Percentiles rank a stretch among this genome's conserved stretches.
phyloP scores from a whole-genome alignment of 2,888 invertebrate genomes.

The Drosophila nigricruria region DNA sequence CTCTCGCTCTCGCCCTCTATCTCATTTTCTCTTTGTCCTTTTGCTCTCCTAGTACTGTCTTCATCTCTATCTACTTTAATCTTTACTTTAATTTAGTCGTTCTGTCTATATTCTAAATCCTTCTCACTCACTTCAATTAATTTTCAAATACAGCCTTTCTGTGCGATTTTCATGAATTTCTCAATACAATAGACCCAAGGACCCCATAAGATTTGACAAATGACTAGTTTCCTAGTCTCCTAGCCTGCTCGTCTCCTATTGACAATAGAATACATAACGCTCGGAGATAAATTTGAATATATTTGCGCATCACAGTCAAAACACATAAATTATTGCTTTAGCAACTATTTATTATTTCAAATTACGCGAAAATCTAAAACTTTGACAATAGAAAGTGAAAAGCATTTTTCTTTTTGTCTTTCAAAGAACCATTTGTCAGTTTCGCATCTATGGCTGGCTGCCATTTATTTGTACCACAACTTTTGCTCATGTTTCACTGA shows the following conservation, averaged over 20 bases:
- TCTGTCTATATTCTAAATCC: too few species aligned
- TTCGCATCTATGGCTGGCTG: slow-evolving; percentile 17
- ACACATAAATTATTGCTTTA: slow-evolving; percentile 2
- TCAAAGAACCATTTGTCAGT: slow-evolving; percentile 45
- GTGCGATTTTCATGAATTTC: too few species aligned
- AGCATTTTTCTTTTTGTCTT: slow-evolving; percentile 28
- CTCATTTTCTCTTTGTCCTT: too few species aligned
- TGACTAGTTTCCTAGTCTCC: too few species aligned
- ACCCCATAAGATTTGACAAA: too few species aligned
- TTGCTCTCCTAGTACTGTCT: too few species aligned
- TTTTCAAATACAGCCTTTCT: too few species aligned
- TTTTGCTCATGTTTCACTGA: slow-evolving; percentile 23
- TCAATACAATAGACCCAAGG: too few species aligned
- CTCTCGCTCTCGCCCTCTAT: neutral
- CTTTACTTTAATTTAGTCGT: too few species aligned
- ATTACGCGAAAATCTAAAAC: slow-evolving; percentile 14
- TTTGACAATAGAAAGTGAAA: slow-evolving; percentile 17
- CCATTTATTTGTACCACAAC: slow-evolving; percentile 41
- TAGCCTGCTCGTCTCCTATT: too few species aligned
- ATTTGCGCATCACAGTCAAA: neutral
- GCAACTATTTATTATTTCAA: slow-evolving; percentile 29
- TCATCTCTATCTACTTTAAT: too few species aligned
- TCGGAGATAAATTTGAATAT: slow-evolving; percentile 1
- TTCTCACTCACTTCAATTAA: too few species aligned
- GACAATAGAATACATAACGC: neutral